phyloP scores from a whole-genome alignment of 2,797 vertebrate species.

The Rachycentron canadum region DNA sequence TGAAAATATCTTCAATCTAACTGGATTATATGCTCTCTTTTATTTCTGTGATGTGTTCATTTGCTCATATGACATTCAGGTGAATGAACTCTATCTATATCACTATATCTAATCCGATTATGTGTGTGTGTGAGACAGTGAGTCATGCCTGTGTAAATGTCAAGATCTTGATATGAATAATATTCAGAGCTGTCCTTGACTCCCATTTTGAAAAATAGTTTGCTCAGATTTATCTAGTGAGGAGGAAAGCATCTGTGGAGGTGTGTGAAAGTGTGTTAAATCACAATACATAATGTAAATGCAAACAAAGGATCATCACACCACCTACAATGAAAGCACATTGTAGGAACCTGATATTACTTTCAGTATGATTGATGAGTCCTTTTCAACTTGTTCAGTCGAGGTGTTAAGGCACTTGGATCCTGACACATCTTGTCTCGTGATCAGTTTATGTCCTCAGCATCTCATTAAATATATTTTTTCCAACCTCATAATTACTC shows the following conservation, averaged over 20 bases:
- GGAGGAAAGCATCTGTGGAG: slow-evolving; percentile 2
- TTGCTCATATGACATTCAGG: slow-evolving; percentile 38
- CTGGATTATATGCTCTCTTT: slow-evolving; percentile 25
- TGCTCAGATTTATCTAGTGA: slow-evolving; percentile 7
- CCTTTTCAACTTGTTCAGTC: neutral
- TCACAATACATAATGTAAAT: neutral
- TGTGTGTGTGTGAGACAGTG: slow-evolving; percentile 1
- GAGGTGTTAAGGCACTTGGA: neutral
- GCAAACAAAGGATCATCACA: slow-evolving; percentile 3
- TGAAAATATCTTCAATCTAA: slow-evolving; percentile 18
- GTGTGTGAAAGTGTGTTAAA: slow-evolving; percentile 12
- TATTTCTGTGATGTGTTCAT: slow-evolving; percentile 36
- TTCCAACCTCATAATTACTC: neutral
- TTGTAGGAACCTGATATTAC: neutral
- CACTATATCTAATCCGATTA: slow-evolving; percentile 36
- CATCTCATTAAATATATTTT: neutral
- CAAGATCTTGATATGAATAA: slow-evolving; percentile 58
- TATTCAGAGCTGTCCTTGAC: slow-evolving; percentile 27
- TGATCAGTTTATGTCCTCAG: neutral
- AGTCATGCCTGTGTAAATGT: slow-evolving; percentile 54
- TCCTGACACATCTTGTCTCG: neutral
- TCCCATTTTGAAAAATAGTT: slow-evolving; percentile 12
- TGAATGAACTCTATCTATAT: slow-evolving; percentile 37
- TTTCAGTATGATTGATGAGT: neutral
- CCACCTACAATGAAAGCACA: neutral